phyloP scores from a whole-genome alignment of 2,797 vertebrate species.

The Morus bassanus region DNA sequence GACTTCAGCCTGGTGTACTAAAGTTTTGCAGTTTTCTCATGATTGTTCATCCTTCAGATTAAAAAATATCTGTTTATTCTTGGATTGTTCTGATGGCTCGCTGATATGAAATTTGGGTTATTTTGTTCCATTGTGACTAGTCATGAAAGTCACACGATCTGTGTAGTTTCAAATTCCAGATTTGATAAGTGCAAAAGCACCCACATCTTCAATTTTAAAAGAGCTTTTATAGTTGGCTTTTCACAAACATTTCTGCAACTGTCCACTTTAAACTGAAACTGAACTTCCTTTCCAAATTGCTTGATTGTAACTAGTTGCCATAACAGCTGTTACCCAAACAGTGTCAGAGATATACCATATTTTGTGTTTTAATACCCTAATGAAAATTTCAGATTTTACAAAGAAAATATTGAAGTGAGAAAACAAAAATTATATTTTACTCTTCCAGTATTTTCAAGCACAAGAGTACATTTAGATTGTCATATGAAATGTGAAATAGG shows the following conservation, averaged over 20 bases:
- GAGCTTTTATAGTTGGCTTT: neutral
- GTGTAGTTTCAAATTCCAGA: neutral
- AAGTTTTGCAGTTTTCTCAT: neutral
- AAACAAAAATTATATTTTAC: neutral
- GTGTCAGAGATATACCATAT: neutral
- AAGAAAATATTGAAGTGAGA: neutral
- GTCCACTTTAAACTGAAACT: neutral
- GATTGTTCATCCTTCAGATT: neutral
- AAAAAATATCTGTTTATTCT: neutral
- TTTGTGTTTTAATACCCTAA: neutral
- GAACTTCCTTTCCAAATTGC: neutral
- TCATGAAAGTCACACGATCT: constrained; percentile 9
- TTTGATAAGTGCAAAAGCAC: neutral
- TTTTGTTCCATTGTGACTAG: neutral
- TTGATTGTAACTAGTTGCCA: neutral
- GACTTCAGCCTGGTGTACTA: neutral
- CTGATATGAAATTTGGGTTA: neutral
- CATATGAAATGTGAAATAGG: neutral
- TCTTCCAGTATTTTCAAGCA: neutral
- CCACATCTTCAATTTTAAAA: constrained; percentile 1
- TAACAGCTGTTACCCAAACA: neutral
- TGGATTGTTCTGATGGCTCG: neutral
- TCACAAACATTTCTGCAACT: neutral
- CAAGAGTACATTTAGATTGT: neutral
- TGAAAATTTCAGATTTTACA: neutral